These are phyloP conservation scores for Camponotus vicinus DNA, from an alignment of 1,140 invertebrate genomes.

Conservation along the genomic window DNA sequence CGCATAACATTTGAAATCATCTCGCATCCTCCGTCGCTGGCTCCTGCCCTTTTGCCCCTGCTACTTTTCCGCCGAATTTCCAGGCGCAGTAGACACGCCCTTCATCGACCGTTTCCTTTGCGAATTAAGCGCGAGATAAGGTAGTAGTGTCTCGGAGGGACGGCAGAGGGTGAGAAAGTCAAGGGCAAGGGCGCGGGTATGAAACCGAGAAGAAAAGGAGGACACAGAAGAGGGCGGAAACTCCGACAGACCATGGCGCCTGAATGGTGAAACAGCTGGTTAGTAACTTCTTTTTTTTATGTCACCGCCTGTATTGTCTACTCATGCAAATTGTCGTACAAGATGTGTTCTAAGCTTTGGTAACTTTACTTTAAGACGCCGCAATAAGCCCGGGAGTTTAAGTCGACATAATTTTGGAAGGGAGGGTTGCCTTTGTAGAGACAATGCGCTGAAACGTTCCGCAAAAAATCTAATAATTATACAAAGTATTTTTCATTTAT, in stretches of 20 bases:
- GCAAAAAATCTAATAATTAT: conserved; percentile 2
- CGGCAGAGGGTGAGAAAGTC: conserved; percentile 69
- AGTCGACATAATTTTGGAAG: not conserved
- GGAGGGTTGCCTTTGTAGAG: not conserved
- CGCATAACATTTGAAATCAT: conserved; percentile 44
- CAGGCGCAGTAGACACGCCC: conserved; percentile 66
- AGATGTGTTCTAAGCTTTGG: conserved; percentile 48
- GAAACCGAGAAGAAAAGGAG: conserved; percentile 55
- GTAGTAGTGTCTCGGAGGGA: conserved; percentile 60
- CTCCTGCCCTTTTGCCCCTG: conserved; percentile 29
- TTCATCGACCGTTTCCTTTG: conserved; percentile 72
- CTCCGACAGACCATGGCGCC: conserved; percentile 43
- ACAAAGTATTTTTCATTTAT: not conserved
- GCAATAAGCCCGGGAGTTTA: conserved; percentile 18
- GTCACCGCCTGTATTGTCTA: conserved; percentile 57
- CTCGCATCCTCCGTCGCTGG: not conserved
- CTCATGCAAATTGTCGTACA: conserved; percentile 57
- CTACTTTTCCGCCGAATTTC: conserved; percentile 51
- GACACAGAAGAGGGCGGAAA: conserved; percentile 27
- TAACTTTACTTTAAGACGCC: conserved; percentile 44
- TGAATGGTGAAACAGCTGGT: conserved; percentile 54
- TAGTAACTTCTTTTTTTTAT: conserved; percentile 56
- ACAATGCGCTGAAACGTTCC: not conserved
- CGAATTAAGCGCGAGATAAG: conserved; percentile 73
- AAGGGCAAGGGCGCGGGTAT: conserved; percentile 71